These are phyloP conservation scores for Caenorhabditis sp. DNA, from an alignment of 2,888 invertebrate species.

Conservation along the genomic window DNA sequence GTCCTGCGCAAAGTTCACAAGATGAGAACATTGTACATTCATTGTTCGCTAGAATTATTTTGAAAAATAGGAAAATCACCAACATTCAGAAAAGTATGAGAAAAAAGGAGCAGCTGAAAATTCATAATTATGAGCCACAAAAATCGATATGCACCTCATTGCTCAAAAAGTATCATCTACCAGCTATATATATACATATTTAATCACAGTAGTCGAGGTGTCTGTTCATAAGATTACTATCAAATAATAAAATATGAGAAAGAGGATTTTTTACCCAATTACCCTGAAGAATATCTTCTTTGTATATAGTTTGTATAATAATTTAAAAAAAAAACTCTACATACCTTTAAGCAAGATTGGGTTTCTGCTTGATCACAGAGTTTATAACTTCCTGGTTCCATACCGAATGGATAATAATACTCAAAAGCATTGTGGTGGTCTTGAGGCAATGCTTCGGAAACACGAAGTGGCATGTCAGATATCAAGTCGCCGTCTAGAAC, in stretches of 20 bases:
- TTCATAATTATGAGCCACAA: too few species aligned
- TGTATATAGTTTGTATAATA: too few species aligned
- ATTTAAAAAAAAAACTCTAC: background rate
- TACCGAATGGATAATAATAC: constrained; percentile 35
- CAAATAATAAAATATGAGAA: constrained; percentile 43
- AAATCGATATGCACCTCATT: too few species aligned
- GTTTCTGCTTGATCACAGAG: constrained; percentile 46
- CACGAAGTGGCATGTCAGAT: constrained; percentile 42
- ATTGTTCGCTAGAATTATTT: background rate
- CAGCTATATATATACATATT: too few species aligned
- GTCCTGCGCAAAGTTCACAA: constrained; percentile 28
- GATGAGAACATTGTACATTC: background rate
- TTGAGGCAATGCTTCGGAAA: constrained; percentile 35
- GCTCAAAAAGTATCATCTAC: too few species aligned
- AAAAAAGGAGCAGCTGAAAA: too few species aligned
- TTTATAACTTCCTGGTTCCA: constrained; percentile 23
- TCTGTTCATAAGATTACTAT: constrained; percentile 29
- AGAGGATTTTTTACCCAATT: constrained; percentile 26
- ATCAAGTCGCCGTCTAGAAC: constrained; percentile 45
- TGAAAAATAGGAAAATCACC: too few species aligned
- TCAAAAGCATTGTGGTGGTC: constrained; percentile 45
- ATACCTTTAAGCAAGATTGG: constrained; percentile 36
- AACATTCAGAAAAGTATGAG: too few species aligned
- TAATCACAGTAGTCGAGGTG: constrained; percentile 32
- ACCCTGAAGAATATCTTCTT: too few species aligned